These are phyloP conservation scores for Drosophila monieri DNA, from an alignment of 2,888 invertebrate species.

Conservation along the genomic window DNA sequence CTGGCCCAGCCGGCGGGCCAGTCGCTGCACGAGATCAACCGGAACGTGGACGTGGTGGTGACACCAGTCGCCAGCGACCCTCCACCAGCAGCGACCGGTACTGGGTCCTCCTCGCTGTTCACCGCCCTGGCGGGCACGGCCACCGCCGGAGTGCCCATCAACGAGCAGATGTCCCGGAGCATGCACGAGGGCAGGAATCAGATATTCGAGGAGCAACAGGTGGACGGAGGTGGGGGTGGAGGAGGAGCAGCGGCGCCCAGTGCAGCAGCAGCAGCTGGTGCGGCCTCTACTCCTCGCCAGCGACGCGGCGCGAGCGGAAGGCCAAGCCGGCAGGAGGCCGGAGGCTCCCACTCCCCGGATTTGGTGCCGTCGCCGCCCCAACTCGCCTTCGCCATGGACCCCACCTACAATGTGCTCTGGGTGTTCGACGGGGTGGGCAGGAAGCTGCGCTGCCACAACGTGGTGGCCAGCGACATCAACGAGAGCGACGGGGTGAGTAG, in stretches of 20 bases:
- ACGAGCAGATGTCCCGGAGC: constrained; percentile 84
- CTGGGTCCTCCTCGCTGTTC: constrained; percentile 17
- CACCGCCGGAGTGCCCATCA: constrained; percentile 75
- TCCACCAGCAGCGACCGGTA: constrained; percentile 31
- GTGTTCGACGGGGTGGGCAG: constrained; percentile 89
- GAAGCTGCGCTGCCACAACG: constrained; percentile 91
- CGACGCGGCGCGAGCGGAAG: constrained; percentile 9
- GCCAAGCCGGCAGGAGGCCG: constrained; percentile 16
- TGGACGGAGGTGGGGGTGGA: constrained; percentile 14
- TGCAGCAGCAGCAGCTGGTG: constrained; percentile 39
- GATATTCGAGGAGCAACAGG: constrained; percentile 79
- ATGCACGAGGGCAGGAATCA: constrained; percentile 84
- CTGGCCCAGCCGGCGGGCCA: constrained; percentile 86
- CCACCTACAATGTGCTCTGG: constrained; percentile 97
- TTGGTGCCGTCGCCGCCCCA: constrained; percentile 72
- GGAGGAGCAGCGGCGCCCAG: constrained; percentile 45
- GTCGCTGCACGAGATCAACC: constrained; percentile 85
- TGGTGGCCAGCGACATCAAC: constrained; percentile 90
- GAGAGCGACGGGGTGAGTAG: constrained; percentile 73
- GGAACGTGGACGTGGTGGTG: constrained; percentile 77
- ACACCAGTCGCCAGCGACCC: constrained; percentile 36
- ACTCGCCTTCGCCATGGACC: constrained; percentile 88
- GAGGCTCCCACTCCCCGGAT: constrained; percentile 9
- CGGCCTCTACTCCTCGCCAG: constrained; percentile 43
- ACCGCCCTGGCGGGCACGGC: constrained; percentile 39